Evolutionary conservation across 2,113 vertebrate genomes (phyloP).

Genomic region (Eidolon helvum): DNA sequence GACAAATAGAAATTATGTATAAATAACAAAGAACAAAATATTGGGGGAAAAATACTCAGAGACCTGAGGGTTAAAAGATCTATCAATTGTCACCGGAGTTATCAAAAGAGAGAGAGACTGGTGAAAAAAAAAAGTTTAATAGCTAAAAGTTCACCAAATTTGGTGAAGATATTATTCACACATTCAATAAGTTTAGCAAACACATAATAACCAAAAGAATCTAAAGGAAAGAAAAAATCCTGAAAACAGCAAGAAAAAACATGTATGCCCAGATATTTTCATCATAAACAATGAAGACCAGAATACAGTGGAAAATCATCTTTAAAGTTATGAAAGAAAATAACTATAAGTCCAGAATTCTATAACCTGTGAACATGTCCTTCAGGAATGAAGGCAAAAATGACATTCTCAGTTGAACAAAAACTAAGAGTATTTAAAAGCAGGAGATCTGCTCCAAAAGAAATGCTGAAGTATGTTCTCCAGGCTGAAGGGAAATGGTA

Average conservation of each 20-base stretch:
- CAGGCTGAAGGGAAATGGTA: neutral
- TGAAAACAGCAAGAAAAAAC: neutral
- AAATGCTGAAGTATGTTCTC: neutral
- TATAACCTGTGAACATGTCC: neutral
- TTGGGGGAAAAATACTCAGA: neutral
- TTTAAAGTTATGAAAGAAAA: neutral
- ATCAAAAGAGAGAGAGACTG: neutral
- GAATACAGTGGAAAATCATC: neutral
- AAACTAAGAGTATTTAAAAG: neutral
- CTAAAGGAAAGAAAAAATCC: neutral
- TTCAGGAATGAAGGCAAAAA: neutral
- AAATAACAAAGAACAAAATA: neutral
- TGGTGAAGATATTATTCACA: neutral
- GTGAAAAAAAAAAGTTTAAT: neutral
- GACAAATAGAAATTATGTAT: neutral
- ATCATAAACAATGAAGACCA: neutral
- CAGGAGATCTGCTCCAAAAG: neutral
- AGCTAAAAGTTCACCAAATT: neutral
- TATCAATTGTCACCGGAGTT: neutral
- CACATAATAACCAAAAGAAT: neutral
- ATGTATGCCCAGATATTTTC: neutral
- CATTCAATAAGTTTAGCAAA: neutral
- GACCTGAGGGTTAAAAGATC: neutral
- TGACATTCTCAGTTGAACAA: neutral
- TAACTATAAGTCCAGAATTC: neutral